Conservation (phyloP, 2,888 invertebrate species). For the Maniola hyperantus region DNA sequence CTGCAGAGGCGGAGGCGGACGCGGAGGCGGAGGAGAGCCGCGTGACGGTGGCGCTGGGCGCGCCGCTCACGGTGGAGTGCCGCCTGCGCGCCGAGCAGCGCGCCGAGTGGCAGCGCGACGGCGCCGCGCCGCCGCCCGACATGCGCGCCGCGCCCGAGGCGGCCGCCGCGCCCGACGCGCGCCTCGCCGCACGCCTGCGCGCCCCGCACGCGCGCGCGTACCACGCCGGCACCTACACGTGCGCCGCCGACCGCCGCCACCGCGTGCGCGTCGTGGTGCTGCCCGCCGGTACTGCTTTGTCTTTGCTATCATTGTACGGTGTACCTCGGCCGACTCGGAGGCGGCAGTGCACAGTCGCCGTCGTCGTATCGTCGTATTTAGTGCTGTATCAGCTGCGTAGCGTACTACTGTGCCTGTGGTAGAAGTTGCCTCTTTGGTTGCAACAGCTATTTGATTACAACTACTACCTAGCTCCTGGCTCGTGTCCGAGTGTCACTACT, state of each 20-base stretch:
- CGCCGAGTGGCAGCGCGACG: constrained; percentile 51
- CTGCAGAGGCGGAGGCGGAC: constrained; percentile 25
- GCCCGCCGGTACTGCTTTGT: constrained; percentile 40
- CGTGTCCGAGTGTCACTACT: no score
- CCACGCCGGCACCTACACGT: constrained; percentile 65
- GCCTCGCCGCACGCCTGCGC: constrained; percentile 54
- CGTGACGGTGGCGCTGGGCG: constrained; percentile 60
- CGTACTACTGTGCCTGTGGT: no score
- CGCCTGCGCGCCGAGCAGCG: constrained; percentile 57
- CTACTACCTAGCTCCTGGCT: no score
- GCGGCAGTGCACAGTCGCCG: no score
- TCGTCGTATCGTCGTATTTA: no score
- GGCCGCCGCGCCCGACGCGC: constrained; percentile 39
- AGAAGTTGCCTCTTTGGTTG: no score
- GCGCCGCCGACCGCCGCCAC: constrained; percentile 52
- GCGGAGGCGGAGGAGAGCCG: constrained; percentile 42
- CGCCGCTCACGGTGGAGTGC: constrained; percentile 67
- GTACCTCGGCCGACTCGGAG: no score
- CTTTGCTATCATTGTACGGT: no score
- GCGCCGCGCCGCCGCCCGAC: constrained; percentile 54
- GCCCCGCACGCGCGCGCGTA: constrained; percentile 52
- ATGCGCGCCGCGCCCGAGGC: constrained; percentile 47
- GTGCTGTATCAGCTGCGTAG: no score
- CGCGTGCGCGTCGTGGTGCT: constrained; percentile 59
- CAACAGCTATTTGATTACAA: no score